A percentile compares a stretch with the other conserved stretches of the same genome.
Evolutionary conservation across 2,797 vertebrate species (phyloP).

Genomic region (Tokudaia muenninki): DNA sequence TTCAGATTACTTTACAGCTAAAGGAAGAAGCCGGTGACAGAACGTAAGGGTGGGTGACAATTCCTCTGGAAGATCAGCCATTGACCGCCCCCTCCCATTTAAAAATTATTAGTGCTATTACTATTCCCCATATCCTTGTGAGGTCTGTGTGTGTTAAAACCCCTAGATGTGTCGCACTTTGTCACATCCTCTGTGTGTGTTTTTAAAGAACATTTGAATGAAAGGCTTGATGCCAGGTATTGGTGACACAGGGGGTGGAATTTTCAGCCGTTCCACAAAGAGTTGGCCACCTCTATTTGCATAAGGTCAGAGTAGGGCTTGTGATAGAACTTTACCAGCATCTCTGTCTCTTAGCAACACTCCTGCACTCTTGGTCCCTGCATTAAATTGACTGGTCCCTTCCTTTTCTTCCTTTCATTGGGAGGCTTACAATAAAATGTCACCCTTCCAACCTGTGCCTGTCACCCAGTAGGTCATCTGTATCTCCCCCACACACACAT

Average conservation of each 20-base stretch:
- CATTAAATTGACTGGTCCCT: constrained; percentile 96
- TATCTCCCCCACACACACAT: constrained; percentile 83
- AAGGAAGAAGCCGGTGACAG: constrained; percentile 83
- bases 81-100: constrained; percentile 38
- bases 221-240: constrained; percentile 95
- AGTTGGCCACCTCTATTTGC: constrained; percentile 96
- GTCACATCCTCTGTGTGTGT: constrained; percentile 91
- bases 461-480: constrained; percentile 94
- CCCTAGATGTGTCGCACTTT: constrained; percentile 90
- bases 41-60: constrained; percentile 88
- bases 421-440: constrained; percentile 97
- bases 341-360: constrained; percentile 99
- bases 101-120: constrained; percentile 60
- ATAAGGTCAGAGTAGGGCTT: constrained; percentile 98
- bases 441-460: constrained; percentile 95
- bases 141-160: constrained; percentile 76
- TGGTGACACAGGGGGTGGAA: constrained; percentile 94
- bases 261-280: constrained; percentile 94
- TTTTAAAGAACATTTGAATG: constrained; percentile 93
- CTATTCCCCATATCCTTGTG: neutral
- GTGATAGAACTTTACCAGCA: constrained; percentile 98
- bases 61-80: constrained; percentile 84
- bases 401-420: constrained; percentile 97
- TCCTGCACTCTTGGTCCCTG: constrained; percentile 94
- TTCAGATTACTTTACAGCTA: constrained; percentile 81